phyloP scores from a whole-genome alignment of 1,140 invertebrate species.

The Ptiloglossa arizonensis region DNA sequence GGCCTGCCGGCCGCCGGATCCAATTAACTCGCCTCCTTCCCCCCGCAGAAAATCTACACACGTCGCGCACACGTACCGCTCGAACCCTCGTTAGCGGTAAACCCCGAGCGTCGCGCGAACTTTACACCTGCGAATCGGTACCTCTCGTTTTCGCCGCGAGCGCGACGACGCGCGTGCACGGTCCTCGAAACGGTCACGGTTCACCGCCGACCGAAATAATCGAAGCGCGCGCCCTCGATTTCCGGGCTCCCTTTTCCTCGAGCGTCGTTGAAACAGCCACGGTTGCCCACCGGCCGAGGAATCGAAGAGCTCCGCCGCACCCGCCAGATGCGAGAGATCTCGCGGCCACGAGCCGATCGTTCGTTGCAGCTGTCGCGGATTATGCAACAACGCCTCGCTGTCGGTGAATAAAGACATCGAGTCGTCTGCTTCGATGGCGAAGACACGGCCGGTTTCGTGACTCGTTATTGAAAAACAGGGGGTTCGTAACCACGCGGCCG shows the following conservation, averaged over 20 bases:
- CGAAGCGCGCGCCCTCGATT: neutral
- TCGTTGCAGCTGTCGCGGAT: slow-evolving; percentile 67
- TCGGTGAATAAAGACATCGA: slow-evolving; percentile 68
- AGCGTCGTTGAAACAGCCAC: neutral
- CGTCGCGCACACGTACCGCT: slow-evolving; percentile 51
- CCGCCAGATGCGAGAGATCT: slow-evolving; percentile 37
- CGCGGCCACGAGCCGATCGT: slow-evolving; percentile 10
- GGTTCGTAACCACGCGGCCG: neutral
- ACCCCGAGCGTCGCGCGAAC: slow-evolving; percentile 66
- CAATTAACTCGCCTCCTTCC: slow-evolving; percentile 71
- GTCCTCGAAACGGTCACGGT: too few relatives aligned
- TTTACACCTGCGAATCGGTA: slow-evolving; percentile 74
- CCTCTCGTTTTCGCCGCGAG: slow-evolving; percentile 31
- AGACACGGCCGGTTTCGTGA: neutral
- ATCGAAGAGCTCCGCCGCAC: slow-evolving; percentile 4
- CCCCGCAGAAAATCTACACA: slow-evolving; percentile 66
- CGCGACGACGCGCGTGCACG: too few relatives aligned
- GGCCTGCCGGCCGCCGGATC: slow-evolving; percentile 17
- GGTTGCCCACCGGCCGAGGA: slow-evolving; percentile 24
- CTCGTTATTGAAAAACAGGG: neutral
- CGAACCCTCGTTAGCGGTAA: slow-evolving; percentile 69
- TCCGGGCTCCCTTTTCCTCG: neutral
- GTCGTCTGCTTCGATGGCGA: slow-evolving; percentile 1
- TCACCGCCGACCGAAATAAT: too few relatives aligned
- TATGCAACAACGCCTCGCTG: slow-evolving; percentile 53